These are phyloP conservation scores for Macaria liturata DNA, from an alignment of 2,888 invertebrate species.

Conservation along the genomic window DNA sequence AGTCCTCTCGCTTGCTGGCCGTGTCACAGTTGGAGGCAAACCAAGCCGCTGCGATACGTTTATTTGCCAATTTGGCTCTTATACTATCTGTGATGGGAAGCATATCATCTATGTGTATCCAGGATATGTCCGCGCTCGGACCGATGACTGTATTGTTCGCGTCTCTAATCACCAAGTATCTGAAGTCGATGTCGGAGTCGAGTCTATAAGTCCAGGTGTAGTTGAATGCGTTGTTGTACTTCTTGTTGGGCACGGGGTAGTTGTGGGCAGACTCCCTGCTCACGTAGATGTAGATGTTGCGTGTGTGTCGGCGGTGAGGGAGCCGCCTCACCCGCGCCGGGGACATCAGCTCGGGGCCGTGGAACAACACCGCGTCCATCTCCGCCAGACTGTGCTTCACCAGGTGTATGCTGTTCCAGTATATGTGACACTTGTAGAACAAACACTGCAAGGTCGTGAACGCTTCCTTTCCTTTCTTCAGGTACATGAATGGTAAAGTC, in stretches of 20 bases:
- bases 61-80: constrained; percentile 23
- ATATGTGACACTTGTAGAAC: constrained; percentile 57
- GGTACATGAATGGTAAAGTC: constrained; percentile 37
- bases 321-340: constrained; percentile 6
- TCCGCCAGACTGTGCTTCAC: constrained; percentile 40
- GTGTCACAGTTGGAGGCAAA: constrained; percentile 59
- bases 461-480: constrained; percentile 45
- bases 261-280: constrained; percentile 55
- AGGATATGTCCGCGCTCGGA: constrained; percentile 45
- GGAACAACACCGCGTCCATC: constrained; percentile 58
- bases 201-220: constrained; percentile 61
- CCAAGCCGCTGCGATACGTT: constrained; percentile 43
- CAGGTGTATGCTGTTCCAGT: constrained; percentile 41
- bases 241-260: constrained; percentile 46
- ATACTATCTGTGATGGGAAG: constrained; percentile 33
- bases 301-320: constrained; percentile 43
- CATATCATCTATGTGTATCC: constrained; percentile 45
- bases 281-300: constrained; percentile 57
- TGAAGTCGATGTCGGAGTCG: constrained; percentile 52
- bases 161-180: constrained; percentile 52
- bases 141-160: constrained; percentile 42
- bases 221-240: constrained; percentile 51
- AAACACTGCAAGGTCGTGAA: constrained; percentile 52
- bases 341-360: constrained; percentile 47
- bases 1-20: constrained; percentile 41